Percentiles rank a stretch among this genome's conserved stretches.
These are phyloP conservation scores for Philereme transversata DNA, from an alignment of 2,888 invertebrate species.

Conservation along the genomic window DNA sequence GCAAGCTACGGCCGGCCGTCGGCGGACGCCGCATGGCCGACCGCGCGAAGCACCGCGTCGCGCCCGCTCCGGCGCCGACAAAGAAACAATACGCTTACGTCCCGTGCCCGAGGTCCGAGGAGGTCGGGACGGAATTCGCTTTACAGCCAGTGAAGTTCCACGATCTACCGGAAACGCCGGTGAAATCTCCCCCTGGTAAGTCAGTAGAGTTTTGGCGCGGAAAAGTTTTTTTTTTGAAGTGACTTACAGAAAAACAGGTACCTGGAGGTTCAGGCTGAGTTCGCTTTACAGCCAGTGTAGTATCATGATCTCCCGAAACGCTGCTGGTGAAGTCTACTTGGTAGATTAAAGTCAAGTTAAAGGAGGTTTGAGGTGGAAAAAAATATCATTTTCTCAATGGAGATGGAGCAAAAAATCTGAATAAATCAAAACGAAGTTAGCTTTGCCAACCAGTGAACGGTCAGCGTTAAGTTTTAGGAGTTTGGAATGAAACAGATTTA, in stretches of 20 bases:
- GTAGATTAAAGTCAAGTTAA: no score
- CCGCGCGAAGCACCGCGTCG: conserved; percentile 78
- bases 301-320: no score
- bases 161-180: conserved; percentile 60
- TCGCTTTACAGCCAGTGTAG: neutral
- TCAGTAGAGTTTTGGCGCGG: conserved; percentile 44
- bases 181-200: conserved; percentile 65
- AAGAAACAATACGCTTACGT: conserved; percentile 79
- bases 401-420: no score
- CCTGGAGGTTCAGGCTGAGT: neutral
- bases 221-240: conserved; percentile 42
- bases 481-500: no score
- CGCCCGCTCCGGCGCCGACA: conserved; percentile 75
- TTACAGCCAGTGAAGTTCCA: conserved; percentile 62
- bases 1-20: conserved; percentile 41
- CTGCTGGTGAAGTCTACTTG: no score
- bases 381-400: no score
- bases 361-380: no score
- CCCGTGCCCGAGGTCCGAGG: conserved; percentile 80
- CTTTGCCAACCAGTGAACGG: no score
- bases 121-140: conserved; percentile 78
- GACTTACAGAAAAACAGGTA: neutral
- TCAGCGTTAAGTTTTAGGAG: no score
- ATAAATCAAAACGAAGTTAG: no score
- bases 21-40: conserved; percentile 82